phyloP scores from a whole-genome alignment of 1,140 invertebrate species.

The Sinella curviseta region DNA sequence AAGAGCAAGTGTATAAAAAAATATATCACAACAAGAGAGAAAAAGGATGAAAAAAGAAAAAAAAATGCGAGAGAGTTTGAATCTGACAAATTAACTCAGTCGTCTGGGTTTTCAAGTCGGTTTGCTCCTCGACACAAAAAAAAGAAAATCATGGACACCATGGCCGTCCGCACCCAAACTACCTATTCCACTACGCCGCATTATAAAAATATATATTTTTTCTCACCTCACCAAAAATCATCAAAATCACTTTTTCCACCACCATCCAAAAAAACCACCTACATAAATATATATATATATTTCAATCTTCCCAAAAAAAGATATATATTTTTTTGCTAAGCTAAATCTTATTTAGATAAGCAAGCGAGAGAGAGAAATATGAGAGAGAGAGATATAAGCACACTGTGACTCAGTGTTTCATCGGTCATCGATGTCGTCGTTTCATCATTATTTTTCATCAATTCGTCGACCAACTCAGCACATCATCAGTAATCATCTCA shows the following conservation, averaged over 20 bases:
- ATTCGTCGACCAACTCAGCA: no score
- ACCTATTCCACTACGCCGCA: no score
- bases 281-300: background rate
- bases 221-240: constrained; percentile 4
- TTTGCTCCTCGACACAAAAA: background rate
- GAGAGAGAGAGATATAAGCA: background rate
- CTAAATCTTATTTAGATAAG: background rate
- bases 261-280: background rate
- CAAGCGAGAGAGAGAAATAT: background rate
- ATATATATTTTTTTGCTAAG: background rate
- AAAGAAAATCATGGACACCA: no score
- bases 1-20: background rate
- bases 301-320: background rate
- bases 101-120: no score
- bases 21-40: no score
- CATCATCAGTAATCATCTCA: no score
- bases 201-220: background rate
- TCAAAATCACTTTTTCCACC: background rate
- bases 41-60: constrained; percentile 3
- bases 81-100: background rate
- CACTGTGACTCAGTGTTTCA: constrained; percentile 21
- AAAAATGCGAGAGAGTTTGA: background rate
- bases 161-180: no score
- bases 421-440: background rate
- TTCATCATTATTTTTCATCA: background rate